Percentiles rank a stretch among this genome's conserved stretches.
Evolutionary conservation across 1,140 invertebrate species (phyloP).

Genomic region (Drosophila kohkoa): DNA sequence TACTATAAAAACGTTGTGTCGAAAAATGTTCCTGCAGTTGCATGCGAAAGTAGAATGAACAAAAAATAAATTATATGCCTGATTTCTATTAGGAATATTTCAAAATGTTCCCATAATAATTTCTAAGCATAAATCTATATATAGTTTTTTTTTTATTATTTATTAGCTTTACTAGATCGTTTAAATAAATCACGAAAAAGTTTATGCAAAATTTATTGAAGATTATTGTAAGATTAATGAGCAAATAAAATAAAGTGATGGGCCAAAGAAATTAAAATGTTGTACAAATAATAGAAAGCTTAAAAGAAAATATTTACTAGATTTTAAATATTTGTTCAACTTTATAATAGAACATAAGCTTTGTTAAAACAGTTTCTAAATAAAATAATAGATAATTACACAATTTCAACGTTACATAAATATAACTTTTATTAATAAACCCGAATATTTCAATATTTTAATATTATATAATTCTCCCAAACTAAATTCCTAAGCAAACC

Average conservation of each 20-base stretch:
- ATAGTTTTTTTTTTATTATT: conserved; percentile 23
- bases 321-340: no score
- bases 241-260: background rate
- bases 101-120: background rate
- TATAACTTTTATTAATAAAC: no score
- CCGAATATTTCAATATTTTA: no score
- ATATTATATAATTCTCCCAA: no score
- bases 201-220: background rate
- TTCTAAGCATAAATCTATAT: background rate
- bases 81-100: conserved; percentile 2
- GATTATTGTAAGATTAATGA: conserved; percentile 1
- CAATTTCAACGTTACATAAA: no score
- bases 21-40: conserved; percentile 6
- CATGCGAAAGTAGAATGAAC: background rate
- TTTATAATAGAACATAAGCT: no score
- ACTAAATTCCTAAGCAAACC: no score
- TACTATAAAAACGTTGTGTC: background rate
- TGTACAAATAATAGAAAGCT: no score
- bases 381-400: no score
- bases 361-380: no score
- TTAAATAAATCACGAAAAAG: conserved; percentile 2
- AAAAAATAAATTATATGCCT: background rate
- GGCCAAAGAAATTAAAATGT: no score
- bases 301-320: no score
- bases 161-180: background rate